Evolutionary conservation across 2,113 vertebrate species (phyloP).

Genomic region (Gobio gobio): DNA sequence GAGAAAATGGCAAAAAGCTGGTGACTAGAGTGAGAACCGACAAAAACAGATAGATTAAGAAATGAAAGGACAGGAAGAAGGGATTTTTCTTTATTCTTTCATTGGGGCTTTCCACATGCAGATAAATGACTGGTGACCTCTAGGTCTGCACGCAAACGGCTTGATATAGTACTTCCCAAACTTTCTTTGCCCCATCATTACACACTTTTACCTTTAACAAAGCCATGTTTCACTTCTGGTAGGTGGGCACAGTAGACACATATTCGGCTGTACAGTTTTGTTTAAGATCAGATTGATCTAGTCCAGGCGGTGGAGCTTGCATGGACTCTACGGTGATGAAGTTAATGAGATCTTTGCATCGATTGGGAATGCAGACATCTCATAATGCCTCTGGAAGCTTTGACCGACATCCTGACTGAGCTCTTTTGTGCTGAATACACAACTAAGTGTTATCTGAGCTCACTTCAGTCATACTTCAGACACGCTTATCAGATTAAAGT

Average conservation of each 20-base stretch:
- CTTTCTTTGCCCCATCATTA: background rate
- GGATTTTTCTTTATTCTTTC: constrained; percentile 41
- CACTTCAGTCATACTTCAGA: constrained; percentile 6
- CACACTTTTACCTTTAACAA: background rate
- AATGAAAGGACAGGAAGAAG: constrained; percentile 19
- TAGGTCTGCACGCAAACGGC: background rate
- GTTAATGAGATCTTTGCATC: background rate
- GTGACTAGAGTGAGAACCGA: background rate
- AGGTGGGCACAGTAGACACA: background rate
- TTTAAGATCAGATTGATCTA: background rate
- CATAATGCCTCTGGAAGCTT: background rate
- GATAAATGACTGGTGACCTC: constrained; percentile 29
- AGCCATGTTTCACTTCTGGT: background rate
- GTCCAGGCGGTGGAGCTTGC: background rate
- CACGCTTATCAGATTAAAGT: constrained; percentile 39
- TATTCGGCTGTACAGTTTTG: background rate
- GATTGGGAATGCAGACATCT: background rate
- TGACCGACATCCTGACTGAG: constrained; percentile 15
- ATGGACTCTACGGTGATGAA: constrained; percentile 3
- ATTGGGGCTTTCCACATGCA: constrained; percentile 45
- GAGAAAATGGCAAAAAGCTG: constrained; percentile 32
- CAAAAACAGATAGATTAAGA: constrained; percentile 6
- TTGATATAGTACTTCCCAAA: background rate
- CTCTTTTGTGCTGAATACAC: constrained; percentile 33
- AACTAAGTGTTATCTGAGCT: constrained; percentile 21